Evolutionary conservation across 2,113 vertebrate genomes (phyloP), one percentile per base, ranked within the genome.

Genomic region (Zosterops pallidus): DNA sequence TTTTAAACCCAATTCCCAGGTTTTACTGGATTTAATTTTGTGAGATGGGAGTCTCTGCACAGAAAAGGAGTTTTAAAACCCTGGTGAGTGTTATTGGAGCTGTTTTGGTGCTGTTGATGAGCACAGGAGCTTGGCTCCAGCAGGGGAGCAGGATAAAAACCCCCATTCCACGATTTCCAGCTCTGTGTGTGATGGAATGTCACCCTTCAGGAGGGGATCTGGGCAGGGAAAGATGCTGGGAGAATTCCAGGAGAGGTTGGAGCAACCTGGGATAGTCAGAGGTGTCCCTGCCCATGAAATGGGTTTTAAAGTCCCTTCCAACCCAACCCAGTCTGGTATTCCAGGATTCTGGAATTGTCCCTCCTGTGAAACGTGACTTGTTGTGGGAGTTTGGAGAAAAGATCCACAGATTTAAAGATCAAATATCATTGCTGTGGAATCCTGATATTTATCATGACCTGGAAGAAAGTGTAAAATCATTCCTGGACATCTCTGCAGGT

Each of bases 61-160:
- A 18, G 67, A 29, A 25, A 1, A 7, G 42, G 11, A 35, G 41
- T 25, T 83, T 62, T 62, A 9, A 31, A 76, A 50, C 14, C 11
- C 28, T 13, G 4, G 33, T 9, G 11, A 35, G 9, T 2, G 0
- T 13, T 5, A 2, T 1, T 63, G 62, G 8, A 8, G 0, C 14
- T 10, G 44, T 31, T 25, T 52, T 39, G 24, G 57, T 71, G 14
- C 49, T 70, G 29, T 3, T 24, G 5, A 9, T 26, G 77, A 35
- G 33, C 53, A 31, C 31, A 64, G 70, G 9, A 0, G 31, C 79
- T 15, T 5, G 67, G 47, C 33, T 17, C 7, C 28, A 9, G 41
- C 59, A 64, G 59, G n/a, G 8, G 9, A 16, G 1, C 2, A 55
- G 59, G n/a, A 28, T 2, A 49, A 6, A 14, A 33, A 1, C 7